phyloP scores from a whole-genome alignment of 2,113 vertebrate species.

The Chloropsis hardwickii region DNA sequence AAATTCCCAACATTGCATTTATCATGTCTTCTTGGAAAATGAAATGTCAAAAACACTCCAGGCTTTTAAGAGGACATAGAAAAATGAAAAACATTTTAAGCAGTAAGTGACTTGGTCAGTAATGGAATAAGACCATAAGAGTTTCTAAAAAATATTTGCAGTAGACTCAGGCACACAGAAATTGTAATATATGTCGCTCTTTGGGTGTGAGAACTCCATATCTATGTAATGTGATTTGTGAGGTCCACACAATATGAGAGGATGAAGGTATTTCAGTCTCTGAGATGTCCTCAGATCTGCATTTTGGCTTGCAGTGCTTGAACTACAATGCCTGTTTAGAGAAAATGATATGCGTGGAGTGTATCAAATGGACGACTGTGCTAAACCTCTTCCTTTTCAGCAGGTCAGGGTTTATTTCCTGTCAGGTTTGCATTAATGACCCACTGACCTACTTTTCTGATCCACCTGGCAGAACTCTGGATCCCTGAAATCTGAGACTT shows the following conservation, averaged over 20 bases:
- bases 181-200: neutral
- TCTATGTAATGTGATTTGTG: neutral
- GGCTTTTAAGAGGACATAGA: neutral
- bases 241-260: neutral
- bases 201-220: neutral
- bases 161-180: neutral
- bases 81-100: neutral
- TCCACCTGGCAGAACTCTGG: constrained; percentile 39
- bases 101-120: neutral
- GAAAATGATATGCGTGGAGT: neutral
- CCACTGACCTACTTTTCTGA: constrained; percentile 76
- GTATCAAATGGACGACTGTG: neutral
- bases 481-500: neutral
- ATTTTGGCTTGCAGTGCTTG: neutral
- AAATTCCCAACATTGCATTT: neutral
- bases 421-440: constrained; percentile 54
- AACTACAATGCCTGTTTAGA: neutral
- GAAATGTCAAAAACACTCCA: neutral
- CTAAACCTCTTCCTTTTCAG: neutral
- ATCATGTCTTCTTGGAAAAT: neutral
- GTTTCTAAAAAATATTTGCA: neutral
- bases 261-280: neutral
- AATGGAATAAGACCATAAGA: neutral
- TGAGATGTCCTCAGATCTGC: neutral
- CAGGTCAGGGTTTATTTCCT: constrained; percentile 14